Percentiles rank a stretch among this genome's conserved stretches.
Evolutionary conservation across 2,888 invertebrate species (phyloP).

Genomic region (Stenoptilia bipunctidactyla): DNA sequence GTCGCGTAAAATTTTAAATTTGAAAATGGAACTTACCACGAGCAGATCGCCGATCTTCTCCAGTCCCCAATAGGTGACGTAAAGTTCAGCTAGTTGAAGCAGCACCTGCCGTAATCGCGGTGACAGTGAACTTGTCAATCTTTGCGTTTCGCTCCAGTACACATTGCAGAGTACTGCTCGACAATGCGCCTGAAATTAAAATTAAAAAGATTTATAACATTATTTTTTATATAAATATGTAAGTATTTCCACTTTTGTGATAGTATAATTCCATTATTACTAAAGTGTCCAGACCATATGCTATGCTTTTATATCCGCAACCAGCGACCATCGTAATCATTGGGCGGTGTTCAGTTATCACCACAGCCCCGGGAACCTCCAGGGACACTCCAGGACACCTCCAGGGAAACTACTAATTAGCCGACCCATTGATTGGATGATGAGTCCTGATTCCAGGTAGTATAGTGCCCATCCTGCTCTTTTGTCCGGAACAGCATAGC

Average conservation of each 20-base stretch:
- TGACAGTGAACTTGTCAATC: slow-evolving; percentile 62
- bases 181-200: slow-evolving; percentile 79
- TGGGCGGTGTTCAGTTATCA: too few relatives aligned
- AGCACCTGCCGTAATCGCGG: slow-evolving; percentile 74
- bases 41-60: slow-evolving; percentile 83
- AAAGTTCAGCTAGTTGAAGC: slow-evolving; percentile 80
- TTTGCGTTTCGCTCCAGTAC: slow-evolving; percentile 72
- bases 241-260: too few relatives aligned
- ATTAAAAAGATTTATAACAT: not conserved
- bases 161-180: slow-evolving; percentile 84
- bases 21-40: slow-evolving; percentile 77
- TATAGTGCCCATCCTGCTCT: too few relatives aligned
- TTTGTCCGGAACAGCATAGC: too few relatives aligned
- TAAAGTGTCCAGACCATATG: not conserved
- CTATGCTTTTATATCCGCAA: not conserved
- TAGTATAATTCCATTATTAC: too few relatives aligned
- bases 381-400: too few relatives aligned
- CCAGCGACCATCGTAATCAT: too few relatives aligned
- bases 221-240: not conserved
- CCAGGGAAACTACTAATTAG: too few relatives aligned
- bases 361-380: too few relatives aligned
- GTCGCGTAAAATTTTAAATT: too few relatives aligned
- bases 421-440: too few relatives aligned
- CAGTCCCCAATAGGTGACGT: slow-evolving; percentile 80
- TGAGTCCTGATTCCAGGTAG: too few relatives aligned